These are phyloP conservation scores for Galeopterus variegatus DNA, from an alignment of 2,113 vertebrate species.

Conservation along the genomic window DNA sequence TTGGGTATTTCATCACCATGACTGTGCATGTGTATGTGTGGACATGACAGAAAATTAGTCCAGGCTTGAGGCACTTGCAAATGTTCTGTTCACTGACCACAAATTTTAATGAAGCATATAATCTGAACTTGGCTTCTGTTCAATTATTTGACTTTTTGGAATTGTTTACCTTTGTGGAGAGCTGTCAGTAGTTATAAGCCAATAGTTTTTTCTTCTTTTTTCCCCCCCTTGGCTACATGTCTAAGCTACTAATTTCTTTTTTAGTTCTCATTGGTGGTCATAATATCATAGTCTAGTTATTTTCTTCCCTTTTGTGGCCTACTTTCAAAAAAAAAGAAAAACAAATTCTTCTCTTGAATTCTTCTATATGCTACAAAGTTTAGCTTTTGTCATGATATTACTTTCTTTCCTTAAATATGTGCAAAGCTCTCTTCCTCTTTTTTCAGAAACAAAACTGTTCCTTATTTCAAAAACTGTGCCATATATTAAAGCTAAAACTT, in stretches of 20 bases:
- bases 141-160: slow-evolving; percentile 45
- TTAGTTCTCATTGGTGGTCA: not conserved
- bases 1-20: not conserved
- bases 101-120: slow-evolving; percentile 50
- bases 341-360: not conserved
- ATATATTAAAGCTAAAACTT: slow-evolving; percentile 18
- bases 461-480: not conserved
- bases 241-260: slow-evolving; percentile 53
- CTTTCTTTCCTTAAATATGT: slow-evolving; percentile 46
- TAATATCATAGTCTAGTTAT: not conserved
- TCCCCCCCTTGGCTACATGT: not conserved
- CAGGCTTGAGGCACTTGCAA: slow-evolving; percentile 16
- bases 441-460: slow-evolving; percentile 13
- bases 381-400: slow-evolving; percentile 25
- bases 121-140: slow-evolving; percentile 53
- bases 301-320: not conserved
- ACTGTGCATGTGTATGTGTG: slow-evolving; percentile 27
- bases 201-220: not conserved
- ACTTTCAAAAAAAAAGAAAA: not conserved
- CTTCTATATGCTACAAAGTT: not conserved
- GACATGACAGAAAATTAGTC: not conserved
- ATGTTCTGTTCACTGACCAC: slow-evolving; percentile 54
- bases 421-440: slow-evolving; percentile 16
- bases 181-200: not conserved
- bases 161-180: slow-evolving; percentile 66